phyloP scores from a whole-genome alignment of 2,888 invertebrate species.

The Ptychoptera contaminata region DNA sequence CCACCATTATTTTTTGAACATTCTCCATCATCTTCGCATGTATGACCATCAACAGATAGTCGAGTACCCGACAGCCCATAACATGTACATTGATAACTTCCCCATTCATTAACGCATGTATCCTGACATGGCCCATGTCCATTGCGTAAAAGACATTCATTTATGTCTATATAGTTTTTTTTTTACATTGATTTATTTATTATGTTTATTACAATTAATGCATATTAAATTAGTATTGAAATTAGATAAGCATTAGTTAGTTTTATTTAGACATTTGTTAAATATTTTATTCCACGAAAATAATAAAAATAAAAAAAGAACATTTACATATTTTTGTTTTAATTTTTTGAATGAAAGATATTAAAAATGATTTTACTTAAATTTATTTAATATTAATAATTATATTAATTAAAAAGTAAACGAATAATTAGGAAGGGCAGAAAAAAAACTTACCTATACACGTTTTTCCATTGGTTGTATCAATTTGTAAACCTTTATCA shows the following conservation, averaged over 20 bases:
- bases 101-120: conserved; percentile 39
- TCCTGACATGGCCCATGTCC: conserved; percentile 49
- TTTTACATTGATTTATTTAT: neutral
- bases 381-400: neutral
- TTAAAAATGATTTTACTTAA: neutral
- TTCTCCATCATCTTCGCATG: conserved; percentile 33
- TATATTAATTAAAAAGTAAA: neutral
- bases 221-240: neutral
- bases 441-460: conserved; percentile 32
- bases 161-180: conserved; percentile 30
- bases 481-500: conserved; percentile 33
- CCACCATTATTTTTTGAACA: conserved; percentile 30
- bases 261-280: neutral
- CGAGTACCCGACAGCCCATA: conserved; percentile 39
- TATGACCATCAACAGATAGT: conserved; percentile 37
- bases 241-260: neutral
- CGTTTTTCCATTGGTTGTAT: conserved; percentile 27
- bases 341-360: neutral
- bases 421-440: neutral
- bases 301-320: neutral
- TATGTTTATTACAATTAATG: neutral
- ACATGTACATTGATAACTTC: conserved; percentile 42
- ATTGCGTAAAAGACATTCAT: conserved; percentile 44
- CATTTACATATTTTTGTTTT: neutral
- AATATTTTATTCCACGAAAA: neutral